These are phyloP conservation scores for Heliconius erato DNA, from an alignment of 2,888 invertebrate genomes.

Conservation along the genomic window DNA sequence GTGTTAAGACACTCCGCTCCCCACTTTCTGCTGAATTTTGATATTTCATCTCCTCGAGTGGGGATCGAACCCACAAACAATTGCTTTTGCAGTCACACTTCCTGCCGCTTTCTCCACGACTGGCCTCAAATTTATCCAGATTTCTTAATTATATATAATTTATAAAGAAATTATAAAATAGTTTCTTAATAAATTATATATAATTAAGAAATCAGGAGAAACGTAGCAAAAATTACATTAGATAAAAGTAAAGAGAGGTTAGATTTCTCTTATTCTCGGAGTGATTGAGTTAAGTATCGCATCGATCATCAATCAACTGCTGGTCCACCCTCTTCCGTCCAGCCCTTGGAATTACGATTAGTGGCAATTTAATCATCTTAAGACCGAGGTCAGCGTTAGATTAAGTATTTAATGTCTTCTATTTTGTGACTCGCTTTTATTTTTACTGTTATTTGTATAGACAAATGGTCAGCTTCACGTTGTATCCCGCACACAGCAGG, in stretches of 20 bases:
- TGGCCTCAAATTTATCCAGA: too few species aligned
- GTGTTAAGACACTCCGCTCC: too few species aligned
- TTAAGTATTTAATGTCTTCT: slow-evolving; percentile 38
- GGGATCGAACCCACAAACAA: too few species aligned
- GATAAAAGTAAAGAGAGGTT: slow-evolving; percentile 7
- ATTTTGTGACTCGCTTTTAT: slow-evolving; percentile 15
- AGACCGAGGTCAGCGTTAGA: slow-evolving; percentile 48
- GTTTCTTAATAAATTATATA: neutral
- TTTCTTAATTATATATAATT: too few species aligned
- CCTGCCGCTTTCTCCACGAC: too few species aligned
- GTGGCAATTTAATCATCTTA: slow-evolving; percentile 50
- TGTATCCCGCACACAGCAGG: too few species aligned
- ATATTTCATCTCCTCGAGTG: too few species aligned
- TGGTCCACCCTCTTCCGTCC: slow-evolving; percentile 44
- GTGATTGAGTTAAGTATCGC: slow-evolving; percentile 41
- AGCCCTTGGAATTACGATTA: slow-evolving; percentile 47
- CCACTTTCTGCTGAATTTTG: too few species aligned
- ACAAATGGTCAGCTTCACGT: neutral
- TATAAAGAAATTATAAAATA: too few species aligned
- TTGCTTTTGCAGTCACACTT: too few species aligned
- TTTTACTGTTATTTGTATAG: slow-evolving; percentile 6
- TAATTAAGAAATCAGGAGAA: neutral
- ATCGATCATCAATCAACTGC: slow-evolving; percentile 51
- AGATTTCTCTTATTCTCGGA: slow-evolving; percentile 26
- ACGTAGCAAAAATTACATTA: neutral